Conservation (phyloP, 2,113 vertebrate species). For the Apodemus speciosus region DNA sequence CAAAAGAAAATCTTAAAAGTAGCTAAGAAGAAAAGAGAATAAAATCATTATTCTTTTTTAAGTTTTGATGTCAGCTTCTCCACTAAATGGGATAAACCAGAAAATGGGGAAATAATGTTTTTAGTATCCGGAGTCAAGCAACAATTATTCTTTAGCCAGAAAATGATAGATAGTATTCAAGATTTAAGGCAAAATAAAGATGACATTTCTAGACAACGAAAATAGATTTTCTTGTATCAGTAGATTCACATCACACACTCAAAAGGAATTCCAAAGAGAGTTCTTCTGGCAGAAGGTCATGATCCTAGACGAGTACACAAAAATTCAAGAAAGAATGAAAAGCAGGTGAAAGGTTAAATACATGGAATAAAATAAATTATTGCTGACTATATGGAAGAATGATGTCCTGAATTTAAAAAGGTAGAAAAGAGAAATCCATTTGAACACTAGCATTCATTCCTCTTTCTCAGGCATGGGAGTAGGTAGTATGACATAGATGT, state of each 20-base stretch:
- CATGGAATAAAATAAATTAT: conserved; percentile 18
- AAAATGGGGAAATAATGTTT: conserved; percentile 13
- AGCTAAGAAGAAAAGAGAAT: neutral
- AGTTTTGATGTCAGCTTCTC: neutral
- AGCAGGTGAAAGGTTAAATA: neutral
- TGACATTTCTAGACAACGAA: conserved; percentile 7
- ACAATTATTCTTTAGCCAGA: neutral
- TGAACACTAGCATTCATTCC: neutral
- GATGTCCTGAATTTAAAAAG: neutral
- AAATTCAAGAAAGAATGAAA: conserved; percentile 24
- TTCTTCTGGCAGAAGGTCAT: neutral
- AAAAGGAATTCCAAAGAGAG: neutral
- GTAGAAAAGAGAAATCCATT: neutral
- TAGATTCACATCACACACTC: neutral
- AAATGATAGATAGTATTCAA: neutral
- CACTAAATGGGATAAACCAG: neutral
- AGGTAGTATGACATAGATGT: neutral
- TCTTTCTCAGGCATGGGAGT: neutral
- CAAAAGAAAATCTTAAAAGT: neutral
- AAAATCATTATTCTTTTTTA: neutral
- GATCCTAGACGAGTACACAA: neutral
- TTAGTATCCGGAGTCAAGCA: neutral
- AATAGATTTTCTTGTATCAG: neutral
- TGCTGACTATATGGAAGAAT: neutral
- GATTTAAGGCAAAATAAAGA: conserved; percentile 6